These are phyloP conservation scores for Madoqua kirkii DNA, from an alignment of 2,113 vertebrate genomes.

Conservation along the genomic window DNA sequence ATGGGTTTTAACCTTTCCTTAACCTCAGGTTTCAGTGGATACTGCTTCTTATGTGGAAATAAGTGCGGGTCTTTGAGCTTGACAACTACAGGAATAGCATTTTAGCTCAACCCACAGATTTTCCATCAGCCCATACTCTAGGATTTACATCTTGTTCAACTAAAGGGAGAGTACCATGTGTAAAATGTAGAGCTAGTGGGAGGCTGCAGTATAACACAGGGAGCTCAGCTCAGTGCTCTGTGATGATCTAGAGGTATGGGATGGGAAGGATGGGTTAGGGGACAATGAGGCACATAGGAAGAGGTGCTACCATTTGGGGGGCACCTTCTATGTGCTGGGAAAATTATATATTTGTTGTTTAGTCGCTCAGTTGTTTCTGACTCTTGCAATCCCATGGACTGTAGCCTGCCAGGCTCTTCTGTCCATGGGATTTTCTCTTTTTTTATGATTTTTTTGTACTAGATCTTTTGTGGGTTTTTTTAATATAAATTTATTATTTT, in stretches of 20 bases:
- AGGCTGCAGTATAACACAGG: neutral
- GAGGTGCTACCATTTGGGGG: neutral
- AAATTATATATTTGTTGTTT: neutral
- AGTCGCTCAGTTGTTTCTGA: neutral
- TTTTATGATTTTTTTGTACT: too few relatives aligned
- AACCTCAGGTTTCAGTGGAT: too few relatives aligned
- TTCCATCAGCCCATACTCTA: too few relatives aligned
- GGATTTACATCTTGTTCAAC: too few relatives aligned
- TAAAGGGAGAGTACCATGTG: neutral
- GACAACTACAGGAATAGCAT: too few relatives aligned
- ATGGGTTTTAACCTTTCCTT: too few relatives aligned
- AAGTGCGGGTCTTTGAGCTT: too few relatives aligned
- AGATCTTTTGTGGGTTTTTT: too few relatives aligned
- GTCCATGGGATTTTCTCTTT: neutral
- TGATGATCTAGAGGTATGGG: neutral
- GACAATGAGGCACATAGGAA: neutral
- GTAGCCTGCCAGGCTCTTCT: neutral
- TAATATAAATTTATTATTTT: too few relatives aligned
- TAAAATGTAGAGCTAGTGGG: neutral
- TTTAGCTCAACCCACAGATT: too few relatives aligned
- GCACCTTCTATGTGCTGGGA: neutral
- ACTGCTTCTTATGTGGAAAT: too few relatives aligned
- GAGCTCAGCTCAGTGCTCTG: neutral
- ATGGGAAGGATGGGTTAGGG: neutral
- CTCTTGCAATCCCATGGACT: neutral